phyloP scores from a whole-genome alignment of 37 sponge, comb jelly and placozoan genomes.

The Theonella swinhoei region DNA sequence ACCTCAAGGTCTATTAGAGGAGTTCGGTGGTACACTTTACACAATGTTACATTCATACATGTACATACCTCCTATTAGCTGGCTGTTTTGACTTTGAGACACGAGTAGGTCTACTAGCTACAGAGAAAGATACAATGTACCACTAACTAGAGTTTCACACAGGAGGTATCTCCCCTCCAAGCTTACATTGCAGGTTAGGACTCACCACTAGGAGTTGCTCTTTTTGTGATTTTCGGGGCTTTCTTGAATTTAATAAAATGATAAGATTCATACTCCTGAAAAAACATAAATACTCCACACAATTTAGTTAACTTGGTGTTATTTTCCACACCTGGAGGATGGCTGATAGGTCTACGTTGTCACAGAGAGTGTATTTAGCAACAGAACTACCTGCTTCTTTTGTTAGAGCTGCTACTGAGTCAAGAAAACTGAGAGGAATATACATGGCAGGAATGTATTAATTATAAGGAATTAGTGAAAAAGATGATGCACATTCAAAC shows the following conservation, averaged over 20 bases:
- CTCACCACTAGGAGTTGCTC: constrained; percentile 2
- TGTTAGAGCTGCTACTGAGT: constrained; percentile 58
- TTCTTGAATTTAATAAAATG: constrained; percentile 93
- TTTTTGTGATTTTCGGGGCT: constrained; percentile 87
- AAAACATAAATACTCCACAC: background rate
- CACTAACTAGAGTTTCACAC: too few relatives aligned
- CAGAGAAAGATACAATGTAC: too few relatives aligned
- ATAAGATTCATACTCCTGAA: constrained; percentile 95
- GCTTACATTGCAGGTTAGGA: too few relatives aligned
- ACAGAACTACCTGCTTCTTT: constrained; percentile 77
- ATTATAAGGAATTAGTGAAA: background rate
- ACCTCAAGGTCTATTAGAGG: too few relatives aligned
- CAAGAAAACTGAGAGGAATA: constrained; percentile 60
- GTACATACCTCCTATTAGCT: too few relatives aligned
- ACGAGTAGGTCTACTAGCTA: too few relatives aligned
- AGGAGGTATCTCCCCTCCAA: too few relatives aligned
- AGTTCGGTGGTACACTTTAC: too few relatives aligned
- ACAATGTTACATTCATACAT: too few relatives aligned
- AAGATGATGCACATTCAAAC: background rate
- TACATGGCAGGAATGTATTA: background rate
- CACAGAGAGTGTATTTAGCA: constrained; percentile 83
- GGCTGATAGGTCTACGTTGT: constrained; percentile 93
- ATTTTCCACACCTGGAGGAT: constrained; percentile 77
- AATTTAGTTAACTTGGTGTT: background rate
- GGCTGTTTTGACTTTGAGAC: too few relatives aligned